Evolutionary conservation across 2,113 vertebrate genomes (phyloP).

Genomic region (Sinocyclocheilus grahami): DNA sequence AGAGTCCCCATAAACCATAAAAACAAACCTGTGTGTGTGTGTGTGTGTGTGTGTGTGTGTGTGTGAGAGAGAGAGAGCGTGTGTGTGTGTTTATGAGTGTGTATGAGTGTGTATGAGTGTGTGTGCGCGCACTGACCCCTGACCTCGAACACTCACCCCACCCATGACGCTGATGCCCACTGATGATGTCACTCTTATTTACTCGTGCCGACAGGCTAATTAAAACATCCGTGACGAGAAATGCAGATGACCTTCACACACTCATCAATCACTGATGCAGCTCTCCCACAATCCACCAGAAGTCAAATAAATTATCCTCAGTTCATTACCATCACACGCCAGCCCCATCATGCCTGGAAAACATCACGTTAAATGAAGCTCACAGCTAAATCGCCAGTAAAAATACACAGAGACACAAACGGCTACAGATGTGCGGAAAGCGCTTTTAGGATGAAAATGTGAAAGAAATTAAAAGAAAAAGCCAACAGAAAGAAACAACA

Average conservation of each 20-base stretch:
- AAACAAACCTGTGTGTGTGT: neutral
- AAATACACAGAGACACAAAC: neutral
- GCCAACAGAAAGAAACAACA: neutral
- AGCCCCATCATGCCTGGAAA: slow-evolving; percentile 1
- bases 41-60: neutral
- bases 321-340: slow-evolving; percentile 1
- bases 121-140: neutral
- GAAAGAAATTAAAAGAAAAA: neutral
- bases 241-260: neutral
- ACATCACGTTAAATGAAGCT: neutral
- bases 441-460: neutral
- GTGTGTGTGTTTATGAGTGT: neutral
- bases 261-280: slow-evolving; percentile 1
- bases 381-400: neutral
- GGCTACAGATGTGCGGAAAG: neutral
- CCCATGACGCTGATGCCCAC: neutral
- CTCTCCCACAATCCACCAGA: slow-evolving; percentile 5
- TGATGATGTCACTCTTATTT: slow-evolving; percentile 20
- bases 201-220: neutral
- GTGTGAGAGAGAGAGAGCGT: no score
- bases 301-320: neutral
- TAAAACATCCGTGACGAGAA: neutral
- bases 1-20: no score
- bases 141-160: neutral
- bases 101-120: neutral